Conservation (phyloP, 2,888 invertebrate species). For the Dione juno region DNA sequence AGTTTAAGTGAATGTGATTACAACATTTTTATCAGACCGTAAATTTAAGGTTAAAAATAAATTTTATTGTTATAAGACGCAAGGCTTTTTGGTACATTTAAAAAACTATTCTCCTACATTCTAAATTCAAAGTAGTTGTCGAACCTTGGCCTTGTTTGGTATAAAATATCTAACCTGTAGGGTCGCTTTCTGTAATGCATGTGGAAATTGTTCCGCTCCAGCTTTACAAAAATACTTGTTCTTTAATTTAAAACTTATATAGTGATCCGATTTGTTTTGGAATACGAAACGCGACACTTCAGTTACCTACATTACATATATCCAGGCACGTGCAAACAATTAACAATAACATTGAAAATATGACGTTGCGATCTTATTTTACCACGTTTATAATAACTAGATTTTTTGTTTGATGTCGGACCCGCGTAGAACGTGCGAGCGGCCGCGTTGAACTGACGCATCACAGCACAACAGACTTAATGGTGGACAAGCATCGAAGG, state of each 20-base stretch:
- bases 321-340: slow-evolving; percentile 31
- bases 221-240: slow-evolving; percentile 69
- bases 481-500: slow-evolving; percentile 58
- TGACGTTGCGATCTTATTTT: slow-evolving; percentile 27
- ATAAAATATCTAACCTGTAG: slow-evolving; percentile 67
- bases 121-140: slow-evolving; percentile 1
- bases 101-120: slow-evolving; percentile 24
- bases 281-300: slow-evolving; percentile 41
- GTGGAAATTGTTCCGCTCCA: slow-evolving; percentile 80
- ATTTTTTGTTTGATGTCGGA: slow-evolving; percentile 40
- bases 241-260: slow-evolving; percentile 54
- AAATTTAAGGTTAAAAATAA: slow-evolving; percentile 37
- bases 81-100: slow-evolving; percentile 19
- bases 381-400: not conserved
- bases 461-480: slow-evolving; percentile 60
- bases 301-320: slow-evolving; percentile 46
- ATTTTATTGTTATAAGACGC: slow-evolving; percentile 11
- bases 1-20: slow-evolving; percentile 33
- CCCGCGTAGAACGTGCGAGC: slow-evolving; percentile 62
- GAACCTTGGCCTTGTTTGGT: not conserved
- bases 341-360: slow-evolving; percentile 46
- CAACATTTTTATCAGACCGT: slow-evolving; percentile 39
- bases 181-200: slow-evolving; percentile 83
- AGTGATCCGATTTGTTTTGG: slow-evolving; percentile 50
- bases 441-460: slow-evolving; percentile 54